Conservation (phyloP, 1,140 invertebrate species). For the Anadara kagoshimensis region DNA sequence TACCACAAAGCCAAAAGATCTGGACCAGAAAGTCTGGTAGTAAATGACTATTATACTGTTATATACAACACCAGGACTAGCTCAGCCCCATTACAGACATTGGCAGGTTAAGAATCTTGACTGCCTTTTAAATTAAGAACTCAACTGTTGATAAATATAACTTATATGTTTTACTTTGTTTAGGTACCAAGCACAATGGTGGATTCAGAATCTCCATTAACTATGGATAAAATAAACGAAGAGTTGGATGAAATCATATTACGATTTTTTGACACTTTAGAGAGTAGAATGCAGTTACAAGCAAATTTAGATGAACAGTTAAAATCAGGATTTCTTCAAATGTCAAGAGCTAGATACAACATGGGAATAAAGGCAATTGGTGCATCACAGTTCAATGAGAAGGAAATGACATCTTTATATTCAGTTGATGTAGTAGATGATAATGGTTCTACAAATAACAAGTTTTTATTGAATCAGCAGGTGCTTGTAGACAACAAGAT, state of each 20-base stretch:
- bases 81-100: no score
- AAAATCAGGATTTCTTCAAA: constrained; percentile 53
- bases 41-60: no score
- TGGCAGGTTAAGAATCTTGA: no score
- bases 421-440: constrained; percentile 25
- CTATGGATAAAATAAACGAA: constrained; percentile 35
- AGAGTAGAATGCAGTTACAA: constrained; percentile 39
- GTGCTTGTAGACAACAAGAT: constrained; percentile 1
- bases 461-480: constrained; percentile 2
- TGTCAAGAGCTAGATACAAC: constrained; percentile 57
- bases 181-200: no score
- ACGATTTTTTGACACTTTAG: constrained; percentile 45
- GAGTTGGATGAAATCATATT: constrained; percentile 45
- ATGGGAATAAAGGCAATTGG: constrained; percentile 53
- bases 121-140: no score
- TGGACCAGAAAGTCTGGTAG: no score
- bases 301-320: constrained; percentile 39
- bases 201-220: neutral
- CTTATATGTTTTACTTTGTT: no score
- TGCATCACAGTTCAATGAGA: constrained; percentile 41
- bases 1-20: no score
- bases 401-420: constrained; percentile 42
- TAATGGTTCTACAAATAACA: neutral
- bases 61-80: no score
- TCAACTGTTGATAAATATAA: no score